These are phyloP conservation scores for Pollicipes pollicipes DNA, from an alignment of 1,140 invertebrate genomes.

Conservation along the genomic window DNA sequence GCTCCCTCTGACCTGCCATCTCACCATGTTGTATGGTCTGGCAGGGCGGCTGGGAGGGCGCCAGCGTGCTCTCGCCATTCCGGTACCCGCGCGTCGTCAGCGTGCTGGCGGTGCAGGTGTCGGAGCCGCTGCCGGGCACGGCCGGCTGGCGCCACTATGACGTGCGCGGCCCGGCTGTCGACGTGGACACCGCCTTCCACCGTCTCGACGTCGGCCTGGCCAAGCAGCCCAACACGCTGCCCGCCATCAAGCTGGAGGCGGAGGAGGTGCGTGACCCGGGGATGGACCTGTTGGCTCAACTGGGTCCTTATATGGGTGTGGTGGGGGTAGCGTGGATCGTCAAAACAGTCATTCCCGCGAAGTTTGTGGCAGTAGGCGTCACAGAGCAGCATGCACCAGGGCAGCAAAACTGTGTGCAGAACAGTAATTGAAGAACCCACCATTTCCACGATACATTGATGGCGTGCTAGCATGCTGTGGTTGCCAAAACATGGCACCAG, in stretches of 20 bases:
- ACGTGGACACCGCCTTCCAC: neutral
- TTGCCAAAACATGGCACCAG: too few species aligned
- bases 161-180: neutral
- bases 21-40: neutral
- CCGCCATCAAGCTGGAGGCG: neutral
- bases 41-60: neutral
- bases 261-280: neutral
- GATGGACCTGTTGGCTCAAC: neutral
- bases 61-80: neutral
- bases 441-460: too few species aligned
- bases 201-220: neutral
- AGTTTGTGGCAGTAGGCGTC: too few species aligned
- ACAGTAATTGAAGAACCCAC: too few species aligned
- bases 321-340: neutral
- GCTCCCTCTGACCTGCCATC: neutral
- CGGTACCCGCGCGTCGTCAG: neutral
- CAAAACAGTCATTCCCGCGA: too few species aligned
- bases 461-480: too few species aligned
- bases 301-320: neutral
- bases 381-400: too few species aligned
- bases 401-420: too few species aligned
- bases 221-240: neutral
- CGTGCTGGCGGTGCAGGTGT: neutral
- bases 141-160: neutral
- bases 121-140: neutral